Evolutionary conservation across 2,888 invertebrate species (phyloP).

Genomic region (Pheosia gnoma): DNA sequence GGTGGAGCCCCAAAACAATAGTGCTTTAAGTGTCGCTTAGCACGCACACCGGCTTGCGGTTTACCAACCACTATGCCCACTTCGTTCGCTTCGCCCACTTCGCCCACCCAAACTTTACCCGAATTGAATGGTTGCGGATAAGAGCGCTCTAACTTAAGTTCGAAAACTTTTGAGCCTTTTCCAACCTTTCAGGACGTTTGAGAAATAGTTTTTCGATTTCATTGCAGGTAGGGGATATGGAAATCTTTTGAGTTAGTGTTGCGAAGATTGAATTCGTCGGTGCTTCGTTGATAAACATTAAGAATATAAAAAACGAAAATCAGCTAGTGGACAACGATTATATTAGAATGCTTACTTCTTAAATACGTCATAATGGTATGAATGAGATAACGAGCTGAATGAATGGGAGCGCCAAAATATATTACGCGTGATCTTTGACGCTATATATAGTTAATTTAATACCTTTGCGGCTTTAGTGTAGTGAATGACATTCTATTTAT

Average conservation of each 20-base stretch:
- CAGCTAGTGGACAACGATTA: not conserved
- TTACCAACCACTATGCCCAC: slow-evolving; percentile 19
- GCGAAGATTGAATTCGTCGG: not conserved
- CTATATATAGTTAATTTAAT: too few species aligned
- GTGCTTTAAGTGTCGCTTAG: slow-evolving; percentile 4
- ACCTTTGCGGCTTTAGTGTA: too few species aligned
- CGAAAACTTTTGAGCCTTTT: slow-evolving; percentile 23
- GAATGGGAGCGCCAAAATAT: too few species aligned
- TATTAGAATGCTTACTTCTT: too few species aligned
- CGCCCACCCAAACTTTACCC: slow-evolving; percentile 24
- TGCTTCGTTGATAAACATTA: not conserved
- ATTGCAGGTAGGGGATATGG: not conserved
- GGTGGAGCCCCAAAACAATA: not conserved
- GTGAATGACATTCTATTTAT: too few species aligned
- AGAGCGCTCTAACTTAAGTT: slow-evolving; percentile 31
- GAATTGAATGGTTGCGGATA: slow-evolving; percentile 32
- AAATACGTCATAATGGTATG: too few species aligned
- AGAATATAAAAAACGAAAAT: not conserved
- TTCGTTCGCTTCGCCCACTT: slow-evolving; percentile 10
- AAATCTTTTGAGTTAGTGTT: not conserved
- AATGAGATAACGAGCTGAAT: too few species aligned
- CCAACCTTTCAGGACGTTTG: slow-evolving; percentile 25
- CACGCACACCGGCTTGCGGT: slow-evolving; percentile 21
- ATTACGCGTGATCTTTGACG: too few species aligned
- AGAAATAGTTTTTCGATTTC: slow-evolving; percentile 3